These are phyloP conservation scores for Lutjanus erythropterus DNA, from an alignment of 2,113 vertebrate species.

Conservation along the genomic window DNA sequence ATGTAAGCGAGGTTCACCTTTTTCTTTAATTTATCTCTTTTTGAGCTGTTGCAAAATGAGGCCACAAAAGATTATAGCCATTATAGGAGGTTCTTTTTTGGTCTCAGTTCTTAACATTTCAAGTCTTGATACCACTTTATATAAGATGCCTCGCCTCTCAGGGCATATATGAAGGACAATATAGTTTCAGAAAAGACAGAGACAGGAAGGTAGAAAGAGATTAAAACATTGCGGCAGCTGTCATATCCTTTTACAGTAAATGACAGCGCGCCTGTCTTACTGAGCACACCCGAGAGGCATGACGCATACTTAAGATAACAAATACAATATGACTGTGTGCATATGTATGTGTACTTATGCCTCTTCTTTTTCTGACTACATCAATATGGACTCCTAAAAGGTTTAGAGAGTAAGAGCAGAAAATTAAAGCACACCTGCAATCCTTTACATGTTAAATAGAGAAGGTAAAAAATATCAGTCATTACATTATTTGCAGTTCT, in stretches of 20 bases:
- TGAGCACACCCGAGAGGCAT: conserved; percentile 12
- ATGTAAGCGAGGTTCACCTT: too few relatives aligned
- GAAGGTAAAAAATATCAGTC: background rate
- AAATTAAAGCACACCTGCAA: background rate
- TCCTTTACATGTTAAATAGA: background rate
- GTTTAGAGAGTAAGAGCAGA: background rate
- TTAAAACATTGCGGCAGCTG: conserved; percentile 30
- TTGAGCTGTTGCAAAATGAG: background rate
- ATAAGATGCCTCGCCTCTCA: conserved; percentile 4
- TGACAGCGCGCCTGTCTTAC: conserved; percentile 3
- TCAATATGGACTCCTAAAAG: background rate
- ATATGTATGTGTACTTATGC: background rate
- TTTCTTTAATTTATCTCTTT: background rate
- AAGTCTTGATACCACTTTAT: background rate
- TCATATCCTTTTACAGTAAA: conserved; percentile 41
- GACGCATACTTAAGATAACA: conserved; percentile 1
- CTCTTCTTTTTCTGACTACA: background rate
- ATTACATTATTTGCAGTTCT: background rate
- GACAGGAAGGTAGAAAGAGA: conserved; percentile 17
- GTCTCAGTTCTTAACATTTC: background rate
- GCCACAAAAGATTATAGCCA: background rate
- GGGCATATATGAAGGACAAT: background rate
- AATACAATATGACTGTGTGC: conserved; percentile 14
- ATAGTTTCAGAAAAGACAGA: background rate
- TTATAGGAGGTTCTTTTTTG: background rate